Evolutionary conservation across 2,113 vertebrate species (phyloP), one percentile per base, ranked within the genome.

Genomic region (Columba livia): DNA sequence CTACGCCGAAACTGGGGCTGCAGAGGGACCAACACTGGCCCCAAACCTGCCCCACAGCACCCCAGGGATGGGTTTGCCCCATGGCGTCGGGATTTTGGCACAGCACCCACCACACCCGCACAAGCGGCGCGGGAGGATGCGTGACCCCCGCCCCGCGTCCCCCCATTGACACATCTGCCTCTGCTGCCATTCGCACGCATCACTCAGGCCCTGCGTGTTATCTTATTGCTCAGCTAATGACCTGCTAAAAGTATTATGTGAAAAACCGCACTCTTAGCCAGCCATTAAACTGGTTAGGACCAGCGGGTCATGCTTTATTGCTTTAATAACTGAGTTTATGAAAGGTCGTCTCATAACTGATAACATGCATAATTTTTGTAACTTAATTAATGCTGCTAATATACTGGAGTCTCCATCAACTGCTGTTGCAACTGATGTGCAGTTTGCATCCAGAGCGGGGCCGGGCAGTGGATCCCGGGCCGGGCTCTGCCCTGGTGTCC

Each of bases 391-490:
- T 93, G 92, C 91, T 82, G 75, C 94, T 92, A 96, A 96, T 92
- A 97, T 95, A 97, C 94, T 93, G 92, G 94, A 93, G 95, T 90
- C 89, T 94, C 95, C 95, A 94, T 95, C 96, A 96, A 94, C 88
- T 85, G 95, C 96, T 73, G 67, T 73, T 94, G 94, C 91, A 85
- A 92, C 92, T 56, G 80, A 93, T 88, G 95, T 11, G 1, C 78
- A 61, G 95, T 87, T 80, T 94, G 92, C 86, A 92, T 47, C 78
- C 72, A 0, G 44, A 86, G 57, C 0, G 1, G 54, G 75, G 69
- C 61, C 5, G 15, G 91, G 47, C 24, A 34, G 40, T 1, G 6
- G 1, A 72, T 42, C 90, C 94, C 9, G 1, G 71, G 60, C 85
- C 81, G n/a, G 70, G 70, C 21, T 79, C 47, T 89, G 69, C 36